phyloP scores from a whole-genome alignment of 2,797 vertebrate genomes.

The Myotis pilosus region DNA sequence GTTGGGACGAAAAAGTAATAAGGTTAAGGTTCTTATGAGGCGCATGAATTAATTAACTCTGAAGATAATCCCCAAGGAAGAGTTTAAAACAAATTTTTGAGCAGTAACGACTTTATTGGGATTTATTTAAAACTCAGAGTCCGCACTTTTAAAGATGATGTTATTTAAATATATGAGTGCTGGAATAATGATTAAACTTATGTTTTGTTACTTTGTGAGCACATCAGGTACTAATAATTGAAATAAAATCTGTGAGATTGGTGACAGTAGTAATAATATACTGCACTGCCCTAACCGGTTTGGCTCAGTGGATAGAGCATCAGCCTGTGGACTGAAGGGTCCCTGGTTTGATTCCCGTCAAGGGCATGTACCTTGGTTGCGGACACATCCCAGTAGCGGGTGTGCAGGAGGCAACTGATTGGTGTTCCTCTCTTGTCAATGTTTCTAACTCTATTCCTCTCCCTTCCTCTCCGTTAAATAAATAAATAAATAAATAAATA shows the following conservation, averaged over 20 bases:
- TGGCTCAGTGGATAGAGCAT: too few relatives aligned
- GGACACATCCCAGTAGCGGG: too few relatives aligned
- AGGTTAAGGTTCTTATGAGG: conserved; percentile 9
- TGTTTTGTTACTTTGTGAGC: conserved; percentile 25
- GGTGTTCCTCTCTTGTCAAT: too few relatives aligned
- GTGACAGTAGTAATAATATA: background rate
- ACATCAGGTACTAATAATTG: background rate
- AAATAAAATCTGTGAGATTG: conserved; percentile 13
- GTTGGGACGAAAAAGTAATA: conserved; percentile 31
- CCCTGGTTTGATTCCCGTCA: too few relatives aligned
- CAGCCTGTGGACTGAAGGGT: too few relatives aligned
- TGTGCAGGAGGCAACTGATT: too few relatives aligned
- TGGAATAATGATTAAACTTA: conserved; percentile 18
- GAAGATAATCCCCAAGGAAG: conserved; percentile 11
- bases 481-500: too few relatives aligned
- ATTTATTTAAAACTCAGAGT: conserved; percentile 11
- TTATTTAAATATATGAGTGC: background rate
- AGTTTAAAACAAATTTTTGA: conserved; percentile 12
- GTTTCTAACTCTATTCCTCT: too few relatives aligned
- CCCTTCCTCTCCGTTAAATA: too few relatives aligned
- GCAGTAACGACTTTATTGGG: background rate
- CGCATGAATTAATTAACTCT: conserved; percentile 43
- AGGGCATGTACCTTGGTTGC: too few relatives aligned
- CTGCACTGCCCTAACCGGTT: too few relatives aligned
- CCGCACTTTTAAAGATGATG: conserved; percentile 24